Conservation (phyloP, 2,113 vertebrate species). For the Myotis brandtii region DNA sequence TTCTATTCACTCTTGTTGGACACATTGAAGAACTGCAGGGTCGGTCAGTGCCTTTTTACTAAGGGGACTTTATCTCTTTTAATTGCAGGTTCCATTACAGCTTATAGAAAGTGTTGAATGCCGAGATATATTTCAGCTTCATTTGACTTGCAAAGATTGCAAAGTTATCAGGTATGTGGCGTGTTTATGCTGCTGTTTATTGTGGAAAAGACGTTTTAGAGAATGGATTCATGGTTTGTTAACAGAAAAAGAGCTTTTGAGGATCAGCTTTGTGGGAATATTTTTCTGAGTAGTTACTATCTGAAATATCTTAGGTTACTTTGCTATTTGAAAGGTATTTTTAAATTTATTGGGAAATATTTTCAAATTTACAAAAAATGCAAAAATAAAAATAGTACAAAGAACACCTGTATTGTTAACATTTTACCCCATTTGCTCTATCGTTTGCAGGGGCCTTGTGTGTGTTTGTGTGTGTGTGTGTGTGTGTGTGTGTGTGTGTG, state of each 20-base stretch:
- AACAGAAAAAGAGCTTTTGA: slow-evolving; percentile 50
- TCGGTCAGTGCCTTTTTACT: slow-evolving; percentile 50
- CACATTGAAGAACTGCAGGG: not conserved
- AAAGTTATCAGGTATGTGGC: slow-evolving; percentile 94
- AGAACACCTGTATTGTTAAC: not conserved
- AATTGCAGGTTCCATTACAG: slow-evolving; percentile 95
- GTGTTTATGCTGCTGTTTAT: not conserved
- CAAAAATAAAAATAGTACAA: not conserved
- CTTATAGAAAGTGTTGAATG: slow-evolving; percentile 97
- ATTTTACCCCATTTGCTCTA: slow-evolving; percentile 27
- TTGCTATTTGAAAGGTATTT: slow-evolving; percentile 36
- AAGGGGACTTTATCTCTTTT: slow-evolving; percentile 68
- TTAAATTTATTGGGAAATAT: slow-evolving; percentile 36
- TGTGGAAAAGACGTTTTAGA: slow-evolving; percentile 56
- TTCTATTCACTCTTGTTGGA: slow-evolving; percentile 51
- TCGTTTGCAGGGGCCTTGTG: not conserved
- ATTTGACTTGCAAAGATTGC: slow-evolving; percentile 98
- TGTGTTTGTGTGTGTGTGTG: too few relatives aligned
- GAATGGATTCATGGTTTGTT: slow-evolving; percentile 20
- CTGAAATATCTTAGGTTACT: slow-evolving; percentile 40
- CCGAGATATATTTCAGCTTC: slow-evolving; percentile 97
- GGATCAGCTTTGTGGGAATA: not conserved
- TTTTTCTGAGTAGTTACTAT: slow-evolving; percentile 55
- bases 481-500: not conserved
- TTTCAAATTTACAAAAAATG: slow-evolving; percentile 12